These are phyloP conservation scores for Chymomyza caudatula DNA, from an alignment of 2,888 invertebrate genomes.

Conservation along the genomic window DNA sequence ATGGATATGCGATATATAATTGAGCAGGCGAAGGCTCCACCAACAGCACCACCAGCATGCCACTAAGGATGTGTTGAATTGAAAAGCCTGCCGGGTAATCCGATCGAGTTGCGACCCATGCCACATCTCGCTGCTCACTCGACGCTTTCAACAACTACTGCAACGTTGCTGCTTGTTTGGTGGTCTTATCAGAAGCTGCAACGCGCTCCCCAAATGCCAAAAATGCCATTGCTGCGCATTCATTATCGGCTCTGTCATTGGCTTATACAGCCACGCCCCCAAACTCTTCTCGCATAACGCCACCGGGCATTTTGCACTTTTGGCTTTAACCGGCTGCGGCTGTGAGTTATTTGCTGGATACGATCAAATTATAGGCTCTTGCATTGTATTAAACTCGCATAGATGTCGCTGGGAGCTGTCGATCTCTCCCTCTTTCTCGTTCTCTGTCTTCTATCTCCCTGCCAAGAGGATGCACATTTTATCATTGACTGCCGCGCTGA, in stretches of 20 bases:
- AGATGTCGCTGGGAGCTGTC: constrained; percentile 46
- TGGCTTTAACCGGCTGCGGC: background rate
- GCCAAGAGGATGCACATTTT: constrained; percentile 39
- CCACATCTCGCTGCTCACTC: constrained; percentile 49
- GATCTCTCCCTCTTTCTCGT: too few species aligned
- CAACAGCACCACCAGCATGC: background rate
- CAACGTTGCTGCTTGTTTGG: constrained; percentile 41
- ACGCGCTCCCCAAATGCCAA: constrained; percentile 67
- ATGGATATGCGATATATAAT: constrained; percentile 43
- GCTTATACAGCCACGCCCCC: constrained; percentile 23
- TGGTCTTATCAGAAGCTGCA: constrained; percentile 78
- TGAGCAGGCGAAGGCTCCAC: constrained; percentile 37
- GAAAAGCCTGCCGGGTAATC: constrained; percentile 72
- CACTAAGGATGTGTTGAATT: constrained; percentile 70
- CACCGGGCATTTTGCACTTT: constrained; percentile 61
- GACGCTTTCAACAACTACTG: constrained; percentile 72
- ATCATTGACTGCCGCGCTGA: constrained; percentile 35
- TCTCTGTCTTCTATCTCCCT: background rate
- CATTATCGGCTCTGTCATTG: constrained; percentile 60
- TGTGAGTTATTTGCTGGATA: constrained; percentile 72
- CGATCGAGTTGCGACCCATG: constrained; percentile 65
- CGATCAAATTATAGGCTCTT: constrained; percentile 69
- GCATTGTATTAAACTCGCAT: constrained; percentile 68
- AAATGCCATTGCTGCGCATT: constrained; percentile 69
- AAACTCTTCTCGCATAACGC: constrained; percentile 36